Evolutionary conservation across 2,797 vertebrate genomes (phyloP).

Genomic region (Serranus cabrilla): DNA sequence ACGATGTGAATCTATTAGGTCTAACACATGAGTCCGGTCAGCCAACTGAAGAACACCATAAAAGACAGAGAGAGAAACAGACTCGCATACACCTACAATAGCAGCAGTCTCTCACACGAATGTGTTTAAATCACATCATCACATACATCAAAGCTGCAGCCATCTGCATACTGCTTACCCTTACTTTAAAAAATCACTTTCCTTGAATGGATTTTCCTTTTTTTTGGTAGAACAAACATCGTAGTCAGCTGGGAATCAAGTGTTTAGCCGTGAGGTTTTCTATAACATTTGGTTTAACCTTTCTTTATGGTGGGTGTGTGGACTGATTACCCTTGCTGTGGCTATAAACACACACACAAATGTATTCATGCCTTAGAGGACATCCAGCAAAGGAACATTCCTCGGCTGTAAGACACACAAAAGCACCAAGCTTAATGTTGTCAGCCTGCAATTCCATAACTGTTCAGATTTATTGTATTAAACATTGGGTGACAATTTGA

Average conservation of each 20-base stretch:
- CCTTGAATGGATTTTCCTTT: constrained; percentile 12
- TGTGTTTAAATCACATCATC: not conserved
- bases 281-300: constrained; percentile 58
- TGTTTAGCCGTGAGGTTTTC: constrained; percentile 37
- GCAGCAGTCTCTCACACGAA: not conserved
- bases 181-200: not conserved
- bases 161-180: not conserved
- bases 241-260: constrained; percentile 20
- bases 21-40: constrained; percentile 20
- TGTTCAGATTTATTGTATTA: not conserved
- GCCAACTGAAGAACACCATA: constrained; percentile 15
- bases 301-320: constrained; percentile 32
- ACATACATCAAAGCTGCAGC: constrained; percentile 9
- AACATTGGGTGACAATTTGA: not conserved
- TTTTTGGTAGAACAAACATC: constrained; percentile 7
- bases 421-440: not conserved
- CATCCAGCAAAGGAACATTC: not conserved
- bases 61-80: constrained; percentile 1
- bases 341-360: constrained; percentile 22
- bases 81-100: not conserved
- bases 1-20: constrained; percentile 37
- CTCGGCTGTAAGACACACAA: constrained; percentile 1
- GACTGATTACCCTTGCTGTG: constrained; percentile 23
- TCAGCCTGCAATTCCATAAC: not conserved
- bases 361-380: constrained; percentile 24